Base-by-base conservation (phyloP, 1,140 invertebrate genomes). In the Cherax quadricarinatus region DNA sequence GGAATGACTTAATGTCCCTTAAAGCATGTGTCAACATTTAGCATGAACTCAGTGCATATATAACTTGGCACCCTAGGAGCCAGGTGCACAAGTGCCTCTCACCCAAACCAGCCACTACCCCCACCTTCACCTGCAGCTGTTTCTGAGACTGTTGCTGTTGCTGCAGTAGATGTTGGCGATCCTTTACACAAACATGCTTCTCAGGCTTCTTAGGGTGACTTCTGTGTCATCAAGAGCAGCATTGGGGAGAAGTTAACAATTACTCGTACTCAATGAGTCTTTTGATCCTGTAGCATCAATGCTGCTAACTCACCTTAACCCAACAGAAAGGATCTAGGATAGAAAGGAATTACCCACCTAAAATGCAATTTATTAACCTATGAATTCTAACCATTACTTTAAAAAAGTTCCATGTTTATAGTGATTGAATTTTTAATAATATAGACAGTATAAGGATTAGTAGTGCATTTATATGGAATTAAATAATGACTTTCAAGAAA, bases 201-300 rank as follows among this genome's bases (percentile, higher is more conserved):
- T 75, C 70, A 21, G 70, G 70, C 70, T 75, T 75, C 70, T 75
- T 75, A 75, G 21, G 70, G 70, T 75, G 70, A 75, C 70, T 75
- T 75, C 70, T 75, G 70, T 30, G 70, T 75, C 70, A 75, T 24
- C 70, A 75, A 75, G 24, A 75, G 70, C 70, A 75, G 70, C 70
- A 75, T 75, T 75, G 70, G 70, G 70, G 24, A 75, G 70, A 75
- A 75, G 70, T 75, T 75, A 21, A 75, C n/a, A 75, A 75, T 75
- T 75, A 75, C 70, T 75, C n/a, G 30, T 30, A 75, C 70, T 75
- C 70, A 75, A 6, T 75, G 24, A 75, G 70, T 6, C 30, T 30
- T 10, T 12, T 24, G n/a, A 75, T 9, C 70, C 70, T 75, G 70
- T 30, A 30, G 24, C 70, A 75, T 30, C 21, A 10, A 75, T 21